Conservation (phyloP, 2,797 vertebrate species). For the Sitta carolinensis region DNA sequence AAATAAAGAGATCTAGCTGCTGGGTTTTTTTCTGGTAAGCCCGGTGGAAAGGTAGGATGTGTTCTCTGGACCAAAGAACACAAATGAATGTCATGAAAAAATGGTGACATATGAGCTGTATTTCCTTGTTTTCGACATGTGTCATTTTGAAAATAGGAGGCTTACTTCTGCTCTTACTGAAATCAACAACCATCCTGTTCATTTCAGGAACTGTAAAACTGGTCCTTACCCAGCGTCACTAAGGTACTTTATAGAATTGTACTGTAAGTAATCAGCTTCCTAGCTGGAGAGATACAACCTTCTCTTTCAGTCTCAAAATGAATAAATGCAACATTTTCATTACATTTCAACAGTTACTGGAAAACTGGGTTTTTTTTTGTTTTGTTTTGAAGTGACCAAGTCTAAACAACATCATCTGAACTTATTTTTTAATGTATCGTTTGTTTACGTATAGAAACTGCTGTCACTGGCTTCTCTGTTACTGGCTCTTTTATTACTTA, state of each 20-base stretch:
- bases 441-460: not conserved
- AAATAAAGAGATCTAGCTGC: not conserved
- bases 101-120: not conserved
- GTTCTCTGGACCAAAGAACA: not conserved
- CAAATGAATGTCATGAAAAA: not conserved
- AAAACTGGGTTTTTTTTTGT: not conserved
- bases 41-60: not conserved
- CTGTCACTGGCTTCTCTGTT: not conserved
- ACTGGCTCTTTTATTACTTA: not conserved
- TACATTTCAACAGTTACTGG: not conserved
- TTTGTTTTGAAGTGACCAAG: not conserved
- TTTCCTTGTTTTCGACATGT: not conserved
- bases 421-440: not conserved
- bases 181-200: not conserved
- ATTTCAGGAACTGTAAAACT: not conserved
- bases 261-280: not conserved
- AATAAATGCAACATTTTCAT: not conserved
- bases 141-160: not conserved
- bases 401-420: not conserved
- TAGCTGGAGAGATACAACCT: not conserved
- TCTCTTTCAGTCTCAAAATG: not conserved
- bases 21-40: not conserved
- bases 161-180: not conserved
- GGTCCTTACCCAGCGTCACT: not conserved
- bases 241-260: not conserved